Evolutionary conservation across 2,797 vertebrate genomes (phyloP), one percentile per base, ranked within the genome.

Genomic region (Sciurus carolinensis): DNA sequence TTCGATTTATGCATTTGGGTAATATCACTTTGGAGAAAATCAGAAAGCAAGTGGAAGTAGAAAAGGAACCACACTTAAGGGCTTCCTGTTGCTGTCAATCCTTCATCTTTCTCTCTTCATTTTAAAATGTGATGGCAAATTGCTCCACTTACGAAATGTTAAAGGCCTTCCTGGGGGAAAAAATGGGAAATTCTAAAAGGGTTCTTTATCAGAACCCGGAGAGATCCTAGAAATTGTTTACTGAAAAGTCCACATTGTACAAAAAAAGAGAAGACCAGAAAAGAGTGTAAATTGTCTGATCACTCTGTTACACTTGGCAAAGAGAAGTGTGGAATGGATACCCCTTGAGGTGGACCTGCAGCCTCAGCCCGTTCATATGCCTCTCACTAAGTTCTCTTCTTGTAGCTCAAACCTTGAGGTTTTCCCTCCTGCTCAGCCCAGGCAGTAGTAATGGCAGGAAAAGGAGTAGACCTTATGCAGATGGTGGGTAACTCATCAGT

Each of bases 111-210:
- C 50, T 91, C 57, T 33, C 44, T 72, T 50, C 42, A 36, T 73
- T 80, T 97, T 91, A 52, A 33, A 75, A 67, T 28, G 28, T 3
- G n/a, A 81, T 42, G 9, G 33, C 86, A 73, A 0, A 12, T 69
- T 4, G 91, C 66, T 87, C 67, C 8, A 80, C 10, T 59, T 88
- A 20, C 1, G 62, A 4, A 95, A 96, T 66, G 57, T 11, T 73
- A 92, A 92, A 50, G 33, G 54, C 12, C 76, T 88, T 83, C 47
- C 1, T 81, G 90, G 76, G 94, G 96, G 79, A 94, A 96, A 95
- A 89, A 94, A 87, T 52, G 42, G 42, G 72, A 94, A 92, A 77
- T 20, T 62, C 47, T 28, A 36, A 76, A 84, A 80, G 26, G 67
- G 7, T 4, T 15, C 90, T 93, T 81, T 66, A 62, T 81, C 33